Evolutionary conservation across 2,113 vertebrate genomes (phyloP).

Genomic region (Cyprinodon brontotheroides): DNA sequence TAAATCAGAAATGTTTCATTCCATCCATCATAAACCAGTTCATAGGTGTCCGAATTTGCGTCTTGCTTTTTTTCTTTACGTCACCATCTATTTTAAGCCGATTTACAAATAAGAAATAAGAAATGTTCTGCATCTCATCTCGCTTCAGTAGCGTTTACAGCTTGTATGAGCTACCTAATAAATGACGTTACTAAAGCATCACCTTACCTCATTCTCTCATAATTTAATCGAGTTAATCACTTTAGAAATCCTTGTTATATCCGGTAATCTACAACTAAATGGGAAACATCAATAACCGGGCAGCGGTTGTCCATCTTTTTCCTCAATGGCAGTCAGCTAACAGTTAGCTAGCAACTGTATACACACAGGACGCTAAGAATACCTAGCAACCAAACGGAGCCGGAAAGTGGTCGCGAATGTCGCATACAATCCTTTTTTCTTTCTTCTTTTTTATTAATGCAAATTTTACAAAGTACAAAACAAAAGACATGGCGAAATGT

Average conservation of each 20-base stretch:
- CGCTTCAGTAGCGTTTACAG: not conserved
- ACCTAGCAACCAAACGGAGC: constrained; percentile 64
- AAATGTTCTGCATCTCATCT: not conserved
- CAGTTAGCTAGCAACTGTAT: constrained; percentile 69
- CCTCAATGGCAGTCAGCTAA: not conserved
- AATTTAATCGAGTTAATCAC: not conserved
- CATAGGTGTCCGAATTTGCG: not conserved
- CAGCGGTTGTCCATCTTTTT: not conserved
- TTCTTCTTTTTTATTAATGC: no score
- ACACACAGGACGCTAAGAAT: constrained; percentile 53
- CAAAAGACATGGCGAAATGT: no score
- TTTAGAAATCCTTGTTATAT: not conserved
- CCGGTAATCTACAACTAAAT: not conserved
- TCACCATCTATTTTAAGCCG: not conserved
- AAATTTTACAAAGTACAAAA: no score
- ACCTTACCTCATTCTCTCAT: constrained; percentile 35
- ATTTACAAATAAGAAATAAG: not conserved
- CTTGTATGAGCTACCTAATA: constrained; percentile 33
- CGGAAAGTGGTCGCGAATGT: constrained; percentile 47
- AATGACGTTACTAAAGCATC: not conserved
- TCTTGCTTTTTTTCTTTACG: not conserved
- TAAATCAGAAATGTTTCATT: not conserved
- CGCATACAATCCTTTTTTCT: constrained; percentile 16
- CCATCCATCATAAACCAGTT: not conserved
- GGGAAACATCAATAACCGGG: not conserved